phyloP scores from a whole-genome alignment of 2,797 vertebrate species.

The Gymnodraco acuticeps region DNA sequence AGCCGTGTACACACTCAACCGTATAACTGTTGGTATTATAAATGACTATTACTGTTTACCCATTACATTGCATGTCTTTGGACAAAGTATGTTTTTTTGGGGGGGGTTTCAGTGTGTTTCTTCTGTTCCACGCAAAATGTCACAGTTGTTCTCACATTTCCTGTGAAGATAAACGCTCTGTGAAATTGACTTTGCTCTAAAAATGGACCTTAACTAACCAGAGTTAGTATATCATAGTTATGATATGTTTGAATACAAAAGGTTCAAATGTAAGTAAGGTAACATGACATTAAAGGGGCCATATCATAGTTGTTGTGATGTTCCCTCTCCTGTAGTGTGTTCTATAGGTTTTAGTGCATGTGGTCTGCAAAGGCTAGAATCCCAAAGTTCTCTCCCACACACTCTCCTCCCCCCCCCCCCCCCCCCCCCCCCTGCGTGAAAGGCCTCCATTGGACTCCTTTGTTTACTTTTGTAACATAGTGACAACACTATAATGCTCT shows the following conservation, averaged over 20 bases:
- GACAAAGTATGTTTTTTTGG: constrained; percentile 9
- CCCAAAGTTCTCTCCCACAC: too few relatives aligned
- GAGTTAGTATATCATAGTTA: not conserved
- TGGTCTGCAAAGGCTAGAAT: too few relatives aligned
- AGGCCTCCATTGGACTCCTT: too few relatives aligned
- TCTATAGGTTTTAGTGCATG: too few relatives aligned
- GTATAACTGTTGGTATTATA: constrained; percentile 16
- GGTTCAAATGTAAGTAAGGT: too few relatives aligned
- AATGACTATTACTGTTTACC: constrained; percentile 11
- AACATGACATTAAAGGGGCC: not conserved
- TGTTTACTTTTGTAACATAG: too few relatives aligned
- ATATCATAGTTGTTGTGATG: too few relatives aligned
- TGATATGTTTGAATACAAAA: not conserved
- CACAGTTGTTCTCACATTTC: constrained; percentile 39
- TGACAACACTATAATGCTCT: too few relatives aligned
- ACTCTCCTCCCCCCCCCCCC: too few relatives aligned
- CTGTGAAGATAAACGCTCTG: constrained; percentile 43
- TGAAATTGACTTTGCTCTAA: constrained; percentile 45
- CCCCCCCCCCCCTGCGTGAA: too few relatives aligned
- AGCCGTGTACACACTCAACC: constrained; percentile 17
- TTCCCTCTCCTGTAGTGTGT: too few relatives aligned
- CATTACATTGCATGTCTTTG: constrained; percentile 6
- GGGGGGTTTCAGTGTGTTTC: constrained; percentile 12
- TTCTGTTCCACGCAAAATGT: constrained; percentile 23
- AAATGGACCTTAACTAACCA: constrained; percentile 36